phyloP scores from a whole-genome alignment of 2,113 vertebrate species.

The Corythornis madagascariensis region DNA sequence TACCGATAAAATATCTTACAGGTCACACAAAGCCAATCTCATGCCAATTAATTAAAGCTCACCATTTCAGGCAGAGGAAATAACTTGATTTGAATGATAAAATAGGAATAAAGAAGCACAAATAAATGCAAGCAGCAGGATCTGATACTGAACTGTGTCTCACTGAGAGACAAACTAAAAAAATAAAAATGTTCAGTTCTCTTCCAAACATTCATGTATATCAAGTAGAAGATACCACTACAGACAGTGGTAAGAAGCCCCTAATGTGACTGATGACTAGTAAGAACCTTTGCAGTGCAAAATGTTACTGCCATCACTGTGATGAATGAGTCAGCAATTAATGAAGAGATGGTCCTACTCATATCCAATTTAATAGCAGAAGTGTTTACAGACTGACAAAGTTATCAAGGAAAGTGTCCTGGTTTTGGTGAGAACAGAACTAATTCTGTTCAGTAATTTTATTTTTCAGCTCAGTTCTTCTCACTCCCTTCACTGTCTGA shows the following conservation, averaged over 20 bases:
- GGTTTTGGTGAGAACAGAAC: too few species aligned
- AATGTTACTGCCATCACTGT: background rate
- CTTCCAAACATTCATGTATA: background rate
- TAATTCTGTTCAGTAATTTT: too few species aligned
- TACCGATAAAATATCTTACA: background rate
- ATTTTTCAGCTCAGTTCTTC: too few species aligned
- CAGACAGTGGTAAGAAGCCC: background rate
- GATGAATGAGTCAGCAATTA: background rate
- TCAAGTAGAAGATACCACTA: background rate
- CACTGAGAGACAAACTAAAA: background rate
- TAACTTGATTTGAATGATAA: conserved; percentile 19
- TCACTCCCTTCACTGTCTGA: too few species aligned
- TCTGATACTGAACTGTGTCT: background rate
- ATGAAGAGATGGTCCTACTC: background rate
- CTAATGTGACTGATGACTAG: background rate
- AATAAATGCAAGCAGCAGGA: background rate
- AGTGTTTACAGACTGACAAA: background rate
- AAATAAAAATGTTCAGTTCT: background rate
- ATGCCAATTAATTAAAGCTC: conserved; percentile 19
- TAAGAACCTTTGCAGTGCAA: background rate
- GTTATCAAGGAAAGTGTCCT: background rate
- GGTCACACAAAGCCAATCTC: background rate
- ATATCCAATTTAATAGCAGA: background rate
- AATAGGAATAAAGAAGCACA: conserved; percentile 13
- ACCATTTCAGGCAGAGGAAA: conserved; percentile 9